Percentiles rank a stretch among this genome's conserved stretches.
Evolutionary conservation across 2,113 vertebrate genomes (phyloP).

Genomic region (Tricholaema leucomelas): DNA sequence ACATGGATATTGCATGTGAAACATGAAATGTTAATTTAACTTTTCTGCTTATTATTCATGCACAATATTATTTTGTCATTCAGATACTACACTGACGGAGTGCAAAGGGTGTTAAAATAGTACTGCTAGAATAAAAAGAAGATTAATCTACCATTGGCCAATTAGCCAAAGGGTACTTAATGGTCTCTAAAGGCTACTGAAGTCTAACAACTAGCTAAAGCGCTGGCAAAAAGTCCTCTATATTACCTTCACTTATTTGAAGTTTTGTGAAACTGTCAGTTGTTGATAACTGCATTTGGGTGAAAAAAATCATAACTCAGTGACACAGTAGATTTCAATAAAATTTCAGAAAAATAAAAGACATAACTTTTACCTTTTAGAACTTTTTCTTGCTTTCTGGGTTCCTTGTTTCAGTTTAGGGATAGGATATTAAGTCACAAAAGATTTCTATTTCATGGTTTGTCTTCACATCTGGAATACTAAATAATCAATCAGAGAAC

Average conservation of each 20-base stretch:
- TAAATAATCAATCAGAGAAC: not conserved
- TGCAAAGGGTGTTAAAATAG: slow-evolving; percentile 80
- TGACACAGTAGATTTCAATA: slow-evolving; percentile 33
- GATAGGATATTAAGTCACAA: not conserved
- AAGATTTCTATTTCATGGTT: slow-evolving; percentile 41
- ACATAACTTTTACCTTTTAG: slow-evolving; percentile 5
- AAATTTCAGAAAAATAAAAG: slow-evolving; percentile 29
- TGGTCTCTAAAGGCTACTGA: slow-evolving; percentile 85
- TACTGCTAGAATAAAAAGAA: slow-evolving; percentile 81
- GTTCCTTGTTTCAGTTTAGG: not conserved
- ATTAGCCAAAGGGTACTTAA: slow-evolving; percentile 85
- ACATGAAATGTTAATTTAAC: slow-evolving; percentile 86
- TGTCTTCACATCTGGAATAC: slow-evolving; percentile 18
- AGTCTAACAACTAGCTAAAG: slow-evolving; percentile 80
- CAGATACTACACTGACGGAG: slow-evolving; percentile 80
- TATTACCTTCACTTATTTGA: slow-evolving; percentile 80
- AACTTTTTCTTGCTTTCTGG: not conserved
- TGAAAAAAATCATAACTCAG: slow-evolving; percentile 58
- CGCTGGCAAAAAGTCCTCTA: slow-evolving; percentile 76
- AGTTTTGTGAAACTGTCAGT: slow-evolving; percentile 71
- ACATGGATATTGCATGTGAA: slow-evolving; percentile 78
- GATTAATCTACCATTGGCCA: slow-evolving; percentile 84
- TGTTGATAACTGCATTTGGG: slow-evolving; percentile 66
- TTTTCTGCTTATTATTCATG: slow-evolving; percentile 86
- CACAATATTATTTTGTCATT: slow-evolving; percentile 86